Evolutionary conservation across 2,888 invertebrate species (phyloP).

Genomic region (Phyllotreta cruciferae): DNA sequence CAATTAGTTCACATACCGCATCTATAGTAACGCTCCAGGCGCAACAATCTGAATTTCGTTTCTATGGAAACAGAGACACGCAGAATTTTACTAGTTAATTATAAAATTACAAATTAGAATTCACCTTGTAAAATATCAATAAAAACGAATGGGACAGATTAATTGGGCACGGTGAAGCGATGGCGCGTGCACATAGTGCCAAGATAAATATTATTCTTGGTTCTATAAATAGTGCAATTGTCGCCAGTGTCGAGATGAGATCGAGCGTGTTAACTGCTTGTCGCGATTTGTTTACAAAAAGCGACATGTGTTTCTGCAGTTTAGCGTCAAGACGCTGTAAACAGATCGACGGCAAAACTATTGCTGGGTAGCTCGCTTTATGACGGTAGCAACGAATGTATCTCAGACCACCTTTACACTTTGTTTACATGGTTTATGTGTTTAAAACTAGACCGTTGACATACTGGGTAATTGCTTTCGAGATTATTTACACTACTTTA

Average conservation of each 20-base stretch:
- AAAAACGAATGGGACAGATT: not conserved
- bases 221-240: conserved; percentile 55
- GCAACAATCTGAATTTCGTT: conserved; percentile 25
- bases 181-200: conserved; percentile 43
- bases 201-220: conserved; percentile 55
- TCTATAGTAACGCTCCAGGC: conserved; percentile 31
- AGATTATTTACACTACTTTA: conserved; percentile 56
- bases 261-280: conserved; percentile 52
- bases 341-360: conserved; percentile 64
- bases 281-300: conserved; percentile 57
- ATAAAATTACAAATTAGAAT: not conserved
- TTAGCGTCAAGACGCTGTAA: conserved; percentile 60
- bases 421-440: conserved; percentile 57
- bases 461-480: conserved; percentile 60
- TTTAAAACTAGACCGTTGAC: conserved; percentile 60
- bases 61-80: conserved; percentile 11
- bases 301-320: conserved; percentile 56
- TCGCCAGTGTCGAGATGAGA: conserved; percentile 42
- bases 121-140: not conserved
- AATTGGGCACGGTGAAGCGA: conserved; percentile 32
- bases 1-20: conserved; percentile 36
- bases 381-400: conserved; percentile 58
- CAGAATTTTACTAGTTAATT: too few species aligned
- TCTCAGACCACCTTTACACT: conserved; percentile 53
- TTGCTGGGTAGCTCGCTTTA: conserved; percentile 56